Conservation (phyloP, 92 coral and sea anemone species). For the Phymanthus crucifer region DNA sequence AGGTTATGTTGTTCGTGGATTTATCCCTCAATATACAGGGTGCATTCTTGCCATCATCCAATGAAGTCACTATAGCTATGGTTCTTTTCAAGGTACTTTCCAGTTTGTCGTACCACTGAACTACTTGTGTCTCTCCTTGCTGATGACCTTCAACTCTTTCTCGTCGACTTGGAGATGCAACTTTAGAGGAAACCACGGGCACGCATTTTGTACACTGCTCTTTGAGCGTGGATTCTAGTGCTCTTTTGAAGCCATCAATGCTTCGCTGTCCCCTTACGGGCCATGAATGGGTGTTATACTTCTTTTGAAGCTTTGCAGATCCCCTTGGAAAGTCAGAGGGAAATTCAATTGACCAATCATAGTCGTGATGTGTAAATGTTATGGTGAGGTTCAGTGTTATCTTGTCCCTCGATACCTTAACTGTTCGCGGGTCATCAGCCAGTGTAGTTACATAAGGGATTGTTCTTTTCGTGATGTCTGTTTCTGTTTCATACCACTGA, state of each 20-base stretch:
- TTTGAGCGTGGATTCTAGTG: background rate
- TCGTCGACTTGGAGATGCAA: background rate
- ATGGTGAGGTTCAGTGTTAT: conserved; percentile 4
- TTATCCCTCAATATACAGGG: conserved; percentile 3
- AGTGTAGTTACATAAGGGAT: background rate
- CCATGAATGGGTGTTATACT: background rate
- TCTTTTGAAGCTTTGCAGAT: background rate
- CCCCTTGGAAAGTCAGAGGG: background rate
- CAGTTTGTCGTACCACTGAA: conserved; percentile 11
- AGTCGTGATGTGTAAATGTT: background rate
- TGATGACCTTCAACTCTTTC: background rate
- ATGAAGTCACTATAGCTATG: background rate
- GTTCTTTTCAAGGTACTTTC: background rate
- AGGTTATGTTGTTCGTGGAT: conserved; percentile 1
- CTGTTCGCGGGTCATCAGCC: background rate
- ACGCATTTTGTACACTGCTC: background rate
- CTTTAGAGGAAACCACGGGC: background rate
- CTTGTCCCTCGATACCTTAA: background rate
- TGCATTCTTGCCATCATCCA: background rate
- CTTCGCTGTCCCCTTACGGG: background rate
- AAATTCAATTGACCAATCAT: conserved; percentile 7
- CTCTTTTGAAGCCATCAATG: background rate
- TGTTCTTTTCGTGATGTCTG: background rate
- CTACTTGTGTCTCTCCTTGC: too few relatives aligned
- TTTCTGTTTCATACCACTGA: conserved; percentile 2